Percentiles rank a stretch among this genome's conserved stretches.
phyloP scores from a whole-genome alignment of 2,113 vertebrate genomes.

The Anas platyrhynchos region DNA sequence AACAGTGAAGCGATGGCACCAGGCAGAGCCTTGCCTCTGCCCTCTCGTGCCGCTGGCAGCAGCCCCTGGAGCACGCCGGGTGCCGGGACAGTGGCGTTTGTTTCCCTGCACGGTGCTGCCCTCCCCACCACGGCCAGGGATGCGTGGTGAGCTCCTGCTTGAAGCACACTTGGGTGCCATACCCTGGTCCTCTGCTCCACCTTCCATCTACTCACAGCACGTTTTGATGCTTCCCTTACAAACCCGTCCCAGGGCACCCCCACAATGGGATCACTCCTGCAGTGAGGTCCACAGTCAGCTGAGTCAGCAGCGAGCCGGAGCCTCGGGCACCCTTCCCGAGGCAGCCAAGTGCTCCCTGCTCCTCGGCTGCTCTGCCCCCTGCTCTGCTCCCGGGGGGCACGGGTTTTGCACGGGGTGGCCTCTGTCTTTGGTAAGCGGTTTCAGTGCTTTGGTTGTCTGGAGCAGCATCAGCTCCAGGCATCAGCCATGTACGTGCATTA shows the following conservation, averaged over 20 bases:
- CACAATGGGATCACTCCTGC: conserved; percentile 27
- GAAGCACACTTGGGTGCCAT: background rate
- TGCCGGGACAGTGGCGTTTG: background rate
- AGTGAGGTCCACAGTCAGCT: rapidly evolving
- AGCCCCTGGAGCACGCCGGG: too few species aligned
- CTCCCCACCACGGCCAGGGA: background rate
- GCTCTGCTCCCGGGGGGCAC: background rate
- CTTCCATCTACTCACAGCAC: conserved; percentile 6
- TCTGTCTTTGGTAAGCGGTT: rapidly evolving
- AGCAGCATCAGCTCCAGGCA: background rate
- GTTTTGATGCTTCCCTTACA: conserved; percentile 40
- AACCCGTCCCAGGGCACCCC: background rate
- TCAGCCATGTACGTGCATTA: too few species aligned
- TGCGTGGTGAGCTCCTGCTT: background rate
- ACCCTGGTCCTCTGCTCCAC: background rate
- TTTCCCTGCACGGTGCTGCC: background rate
- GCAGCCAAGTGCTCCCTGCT: background rate
- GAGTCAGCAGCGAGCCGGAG: conserved; percentile 23
- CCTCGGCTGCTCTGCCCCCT: background rate
- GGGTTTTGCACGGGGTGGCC: background rate
- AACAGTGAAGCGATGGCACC: background rate
- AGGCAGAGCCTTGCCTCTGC: background rate
- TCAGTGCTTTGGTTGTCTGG: rapidly evolving
- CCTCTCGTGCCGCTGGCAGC: background rate
- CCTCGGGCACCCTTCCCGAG: background rate